These are phyloP conservation scores for Dermatemys mawii DNA, from an alignment of 2,113 vertebrate genomes.

Conservation along the genomic window DNA sequence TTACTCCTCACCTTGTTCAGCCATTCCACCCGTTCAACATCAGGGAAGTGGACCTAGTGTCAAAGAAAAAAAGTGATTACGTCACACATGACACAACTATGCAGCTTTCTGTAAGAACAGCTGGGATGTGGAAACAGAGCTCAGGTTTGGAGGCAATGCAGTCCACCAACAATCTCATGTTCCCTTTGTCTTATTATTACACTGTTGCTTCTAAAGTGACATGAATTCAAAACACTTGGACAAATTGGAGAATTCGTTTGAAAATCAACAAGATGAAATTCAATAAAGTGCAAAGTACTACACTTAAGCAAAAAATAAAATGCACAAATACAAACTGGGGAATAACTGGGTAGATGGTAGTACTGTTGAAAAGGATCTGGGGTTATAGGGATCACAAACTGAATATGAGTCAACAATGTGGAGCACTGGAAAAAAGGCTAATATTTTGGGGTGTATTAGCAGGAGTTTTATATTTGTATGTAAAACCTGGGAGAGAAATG, in stretches of 20 bases:
- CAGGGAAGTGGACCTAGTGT: slow-evolving; percentile 89
- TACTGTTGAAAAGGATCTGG: background rate
- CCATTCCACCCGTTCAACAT: slow-evolving; percentile 93
- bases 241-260: background rate
- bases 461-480: rapidly evolving
- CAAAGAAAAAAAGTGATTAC: slow-evolving; percentile 33
- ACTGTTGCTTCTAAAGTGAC: background rate
- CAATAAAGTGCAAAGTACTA: background rate
- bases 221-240: background rate
- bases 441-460: background rate
- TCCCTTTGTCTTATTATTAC: background rate
- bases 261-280: background rate
- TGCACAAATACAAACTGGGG: background rate
- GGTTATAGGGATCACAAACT: background rate
- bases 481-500: too few relatives aligned
- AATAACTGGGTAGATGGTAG: background rate
- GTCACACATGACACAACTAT: background rate
- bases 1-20: slow-evolving; percentile 91
- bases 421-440: background rate
- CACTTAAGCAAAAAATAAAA: background rate
- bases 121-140: background rate
- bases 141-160: background rate
- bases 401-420: background rate
- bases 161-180: background rate
- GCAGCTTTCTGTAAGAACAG: background rate